Base-by-base conservation (phyloP, 2,797 vertebrate species). In the Pempheris klunzingeri region DNA sequence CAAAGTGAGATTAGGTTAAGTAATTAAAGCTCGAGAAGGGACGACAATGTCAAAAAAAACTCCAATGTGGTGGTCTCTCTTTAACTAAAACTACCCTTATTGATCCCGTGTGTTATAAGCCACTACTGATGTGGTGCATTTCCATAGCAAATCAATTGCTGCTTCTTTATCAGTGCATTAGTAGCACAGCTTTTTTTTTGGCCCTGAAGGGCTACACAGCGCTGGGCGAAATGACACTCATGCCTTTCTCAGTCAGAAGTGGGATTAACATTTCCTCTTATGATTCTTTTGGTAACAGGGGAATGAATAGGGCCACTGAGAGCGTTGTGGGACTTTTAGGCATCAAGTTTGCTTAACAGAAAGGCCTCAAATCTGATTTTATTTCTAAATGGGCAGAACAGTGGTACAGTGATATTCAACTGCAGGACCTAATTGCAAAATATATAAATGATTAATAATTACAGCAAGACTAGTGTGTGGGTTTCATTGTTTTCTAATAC, bases 81-180 rank as follows among this genome's bases (percentile, higher is more conserved):
- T 63, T 75, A 84, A 82, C 66, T 85, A 81, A 80, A 85, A 82
- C 63, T 75, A 36, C 2, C 55, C 60, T 78, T 82, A 91, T 83
- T 85, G 87, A 90, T 83, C 62, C 57, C 39, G 71, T 44, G 67
- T 62, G 67, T 75, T 75, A 85, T 87, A 87, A 84, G 80, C 80
- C 72, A 76, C 80, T 82, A 85, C 87, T 83, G 85, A 86, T 84
- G 80, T 78, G 74, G 49, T 79, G 80, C 59, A 80, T 90, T 90
- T 89, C 70, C 75, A 83, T 49, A 61, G 71, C 58, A 69, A 84
- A 90, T 92, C 88, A 88, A 90, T 90, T 52, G 52, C 63, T 72
- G 59, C 71, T 84, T 86, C 63, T 87, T 83, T 78, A 82, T 88
- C 73, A 81, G 67, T 80, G 74, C 80, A 85, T 77, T 67, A 77